Base-by-base conservation (phyloP, 2,888 invertebrate genomes). In the Acronicta leporina region DNA sequence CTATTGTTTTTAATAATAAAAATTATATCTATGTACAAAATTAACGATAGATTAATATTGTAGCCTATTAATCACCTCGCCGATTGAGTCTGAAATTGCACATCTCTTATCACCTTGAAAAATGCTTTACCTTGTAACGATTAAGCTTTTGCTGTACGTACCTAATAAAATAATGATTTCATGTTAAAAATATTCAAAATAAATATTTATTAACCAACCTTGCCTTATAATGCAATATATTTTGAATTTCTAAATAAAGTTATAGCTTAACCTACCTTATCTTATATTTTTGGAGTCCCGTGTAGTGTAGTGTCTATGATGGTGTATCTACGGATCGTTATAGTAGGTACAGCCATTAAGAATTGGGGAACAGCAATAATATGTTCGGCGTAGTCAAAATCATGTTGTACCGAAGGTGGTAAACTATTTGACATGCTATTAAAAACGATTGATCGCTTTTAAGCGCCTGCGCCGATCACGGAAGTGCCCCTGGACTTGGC, bases 401-500 rank as follows among this genome's bases (percentile, higher is more conserved):
- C 20, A 20, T 4, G 20, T 27, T 27, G 27, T 1, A 7, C 6
- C 27, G 30, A 9, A 3, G 30, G 9, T 30, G 8, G 8, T 30
- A 30, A 9, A 9, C 30, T 9, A 33, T 33, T 33, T 33, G 38
- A 38, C n/a, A n/a, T 38, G n/a, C 6, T 6, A 38, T 38, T 38
- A 6, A 38, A 7, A 38, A 35, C 13, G 5, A 20, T 45, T 47
- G 35, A 10, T 25, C 4, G 45, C 40, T 53, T 2, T 40, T 6
- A 25, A 98, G 98, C 98, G 27, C 96, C 96, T 56, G 96, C 97
- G 2, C 97, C 98, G 0, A 95, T 96, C 51, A 98, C 98, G 2
- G 98, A 98, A 87, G 95, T 97, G 8, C 97, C 98, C 2, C 91
- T 96, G 52, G 98, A 98, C 87, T 92, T 97, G 80, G 98, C 98